Evolutionary conservation across 2,888 invertebrate species (phyloP), one percentile per base, ranked within the genome.

Genomic region (Nomada lathburiana): DNA sequence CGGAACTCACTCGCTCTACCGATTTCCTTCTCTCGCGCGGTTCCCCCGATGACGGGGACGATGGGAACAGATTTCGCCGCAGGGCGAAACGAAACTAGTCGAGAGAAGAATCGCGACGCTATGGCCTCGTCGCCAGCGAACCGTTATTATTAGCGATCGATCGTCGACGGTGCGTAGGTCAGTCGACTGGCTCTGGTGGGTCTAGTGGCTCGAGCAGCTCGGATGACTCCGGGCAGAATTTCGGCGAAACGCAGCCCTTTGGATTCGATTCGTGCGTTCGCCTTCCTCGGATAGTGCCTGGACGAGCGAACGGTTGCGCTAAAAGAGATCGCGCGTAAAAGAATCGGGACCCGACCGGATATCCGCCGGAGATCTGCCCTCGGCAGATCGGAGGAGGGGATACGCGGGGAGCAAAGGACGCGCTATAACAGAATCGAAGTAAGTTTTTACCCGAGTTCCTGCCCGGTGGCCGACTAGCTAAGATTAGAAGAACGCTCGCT

Each of bases 381-480:
- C 29, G 29, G 7, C 47, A 47, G 13, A 47, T 10, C 47, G 13
- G 47, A 29, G 47, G 47, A 13, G 47, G 16, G 47, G 2, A 16
- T 16, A 16, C 47, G 47, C 16, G 47, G n/a, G n/a, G n/a, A 13
- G 13, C 47, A 47, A 47, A 16, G 47, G 47, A 16, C 47, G 16
- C 11, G 16, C 47, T 47, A 47, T 16, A 4, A 47, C 13, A 16
- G 47, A 47, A 16, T 47, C 47, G 47, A 68, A 65, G 70, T 44
- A 75, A 80, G 65, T 84, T 88, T 89, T 89, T 82, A 81, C 80
- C 86, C 75, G 74, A 76, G 78, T 82, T 89, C 89, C 88, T 91
- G 92, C 90, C 92, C 83, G 88, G 83, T 89, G 89, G 90, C 90
- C 89, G 91, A 89, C 89, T 90, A 78, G 87, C 92, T 91, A 92